These are phyloP conservation scores for Pleuronectes platessa DNA, from an alignment of 2,113 vertebrate genomes.

Conservation along the genomic window DNA sequence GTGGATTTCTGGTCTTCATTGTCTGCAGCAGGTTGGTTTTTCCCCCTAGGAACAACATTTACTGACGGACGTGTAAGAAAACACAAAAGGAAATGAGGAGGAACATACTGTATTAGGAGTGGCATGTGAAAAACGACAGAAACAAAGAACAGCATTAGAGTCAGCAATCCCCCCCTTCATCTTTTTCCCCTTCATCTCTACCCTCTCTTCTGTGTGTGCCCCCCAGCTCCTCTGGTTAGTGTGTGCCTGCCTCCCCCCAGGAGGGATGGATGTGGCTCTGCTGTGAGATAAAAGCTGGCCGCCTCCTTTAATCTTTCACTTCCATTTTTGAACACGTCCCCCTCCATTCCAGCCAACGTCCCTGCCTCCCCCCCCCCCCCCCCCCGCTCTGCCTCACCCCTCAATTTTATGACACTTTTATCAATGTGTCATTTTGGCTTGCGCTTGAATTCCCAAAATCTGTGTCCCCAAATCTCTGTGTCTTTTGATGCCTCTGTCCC, in stretches of 20 bases:
- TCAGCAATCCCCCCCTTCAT: constrained; percentile 35
- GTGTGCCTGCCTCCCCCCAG: constrained; percentile 32
- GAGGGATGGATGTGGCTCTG: constrained; percentile 34
- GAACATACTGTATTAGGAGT: constrained; percentile 14
- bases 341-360: constrained; percentile 22
- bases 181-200: constrained; percentile 44
- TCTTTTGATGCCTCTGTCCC: constrained; percentile 25
- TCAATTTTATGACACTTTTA: constrained; percentile 25
- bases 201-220: constrained; percentile 26
- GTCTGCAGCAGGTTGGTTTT: too few species aligned
- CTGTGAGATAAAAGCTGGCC: constrained; percentile 62
- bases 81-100: background rate
- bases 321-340: constrained; percentile 35
- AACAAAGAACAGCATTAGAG: constrained; percentile 46
- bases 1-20: too few species aligned
- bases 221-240: constrained; percentile 38
- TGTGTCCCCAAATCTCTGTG: constrained; percentile 22
- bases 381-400: too few species aligned
- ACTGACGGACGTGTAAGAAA: background rate
- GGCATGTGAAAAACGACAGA: constrained; percentile 37
- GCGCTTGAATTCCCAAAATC: constrained; percentile 40
- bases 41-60: too few species aligned
- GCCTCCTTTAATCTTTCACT: constrained; percentile 60
- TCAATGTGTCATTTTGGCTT: constrained; percentile 20
- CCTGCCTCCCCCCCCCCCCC: too few species aligned